phyloP scores from a whole-genome alignment of 2,888 invertebrate species.

The Plemyria rubiginata region DNA sequence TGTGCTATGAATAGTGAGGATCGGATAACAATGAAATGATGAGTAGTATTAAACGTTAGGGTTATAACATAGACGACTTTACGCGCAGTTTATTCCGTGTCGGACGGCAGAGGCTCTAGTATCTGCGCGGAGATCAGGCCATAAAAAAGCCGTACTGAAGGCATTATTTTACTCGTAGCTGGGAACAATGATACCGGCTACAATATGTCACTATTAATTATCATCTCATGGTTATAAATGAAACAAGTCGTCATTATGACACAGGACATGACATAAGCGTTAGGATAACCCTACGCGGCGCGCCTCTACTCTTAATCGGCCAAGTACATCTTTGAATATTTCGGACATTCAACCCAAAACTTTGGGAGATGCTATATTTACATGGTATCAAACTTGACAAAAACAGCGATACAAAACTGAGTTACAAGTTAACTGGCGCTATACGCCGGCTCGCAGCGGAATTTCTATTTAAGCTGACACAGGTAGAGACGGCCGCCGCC shows the following conservation, averaged over 20 bases:
- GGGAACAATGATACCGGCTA: conserved; percentile 60
- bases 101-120: conserved; percentile 50
- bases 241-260: conserved; percentile 9
- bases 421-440: conserved; percentile 75
- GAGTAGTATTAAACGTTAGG: conserved; percentile 14
- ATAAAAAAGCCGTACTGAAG: conserved; percentile 63
- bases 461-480: conserved; percentile 72
- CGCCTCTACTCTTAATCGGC: conserved; percentile 45
- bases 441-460: conserved; percentile 62
- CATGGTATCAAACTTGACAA: conserved; percentile 71
- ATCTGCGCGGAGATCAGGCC: conserved; percentile 66
- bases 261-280: conserved; percentile 8
- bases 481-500: conserved; percentile 51
- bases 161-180: conserved; percentile 71
- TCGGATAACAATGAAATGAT: conserved; percentile 22
- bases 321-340: conserved; percentile 51
- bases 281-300: conserved; percentile 20
- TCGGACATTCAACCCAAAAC: conserved; percentile 64
- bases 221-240: conserved; percentile 53
- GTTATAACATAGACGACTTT: conserved; percentile 60
- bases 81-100: conserved; percentile 68
- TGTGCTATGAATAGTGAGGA: conserved; percentile 14
- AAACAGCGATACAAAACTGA: conserved; percentile 82
- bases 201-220: conserved; percentile 67
- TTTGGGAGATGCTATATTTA: conserved; percentile 70